Percentiles rank a stretch among this genome's conserved stretches.
Evolutionary conservation across 37 sponge, comb jelly and placozoan genomes (phyloP).

Genomic region (Beroe ovata): DNA sequence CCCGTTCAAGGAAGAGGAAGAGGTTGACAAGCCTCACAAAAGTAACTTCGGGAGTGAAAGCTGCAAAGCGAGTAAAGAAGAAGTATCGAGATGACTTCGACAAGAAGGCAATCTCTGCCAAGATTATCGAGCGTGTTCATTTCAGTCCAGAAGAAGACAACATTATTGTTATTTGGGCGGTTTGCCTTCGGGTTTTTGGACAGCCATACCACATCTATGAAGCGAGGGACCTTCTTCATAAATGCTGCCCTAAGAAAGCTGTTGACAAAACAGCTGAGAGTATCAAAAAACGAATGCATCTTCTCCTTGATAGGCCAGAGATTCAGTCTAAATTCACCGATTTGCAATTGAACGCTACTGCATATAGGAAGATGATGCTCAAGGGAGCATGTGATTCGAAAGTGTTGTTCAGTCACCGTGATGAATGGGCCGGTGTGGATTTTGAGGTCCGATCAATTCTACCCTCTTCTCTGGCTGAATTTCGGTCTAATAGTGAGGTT

Average conservation of each 20-base stretch:
- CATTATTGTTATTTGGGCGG: background rate
- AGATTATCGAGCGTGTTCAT: background rate
- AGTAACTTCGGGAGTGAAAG: background rate
- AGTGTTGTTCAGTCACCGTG: background rate
- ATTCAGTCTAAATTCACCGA: background rate
- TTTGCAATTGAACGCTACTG: constrained; percentile 10
- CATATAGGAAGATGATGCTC: background rate
- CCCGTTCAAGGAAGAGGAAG: background rate
- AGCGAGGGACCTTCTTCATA: constrained; percentile 34
- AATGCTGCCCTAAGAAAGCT: background rate
- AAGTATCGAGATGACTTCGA: constrained; percentile 45
- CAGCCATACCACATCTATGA: background rate
- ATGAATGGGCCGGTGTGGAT: constrained; percentile 13
- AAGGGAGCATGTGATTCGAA: background rate
- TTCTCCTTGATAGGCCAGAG: constrained; percentile 4
- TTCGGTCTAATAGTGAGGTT: background rate
- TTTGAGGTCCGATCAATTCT: constrained; percentile 23
- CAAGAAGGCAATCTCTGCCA: background rate
- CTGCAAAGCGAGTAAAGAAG: constrained; percentile 20
- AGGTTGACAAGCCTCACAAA: background rate
- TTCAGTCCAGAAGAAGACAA: background rate
- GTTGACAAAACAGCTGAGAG: constrained; percentile 31
- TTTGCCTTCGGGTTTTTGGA: background rate
- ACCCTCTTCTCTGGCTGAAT: background rate
- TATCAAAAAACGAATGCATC: background rate